Conservation (phyloP, 2,113 vertebrate species). For the Pseudorasbora parva region DNA sequence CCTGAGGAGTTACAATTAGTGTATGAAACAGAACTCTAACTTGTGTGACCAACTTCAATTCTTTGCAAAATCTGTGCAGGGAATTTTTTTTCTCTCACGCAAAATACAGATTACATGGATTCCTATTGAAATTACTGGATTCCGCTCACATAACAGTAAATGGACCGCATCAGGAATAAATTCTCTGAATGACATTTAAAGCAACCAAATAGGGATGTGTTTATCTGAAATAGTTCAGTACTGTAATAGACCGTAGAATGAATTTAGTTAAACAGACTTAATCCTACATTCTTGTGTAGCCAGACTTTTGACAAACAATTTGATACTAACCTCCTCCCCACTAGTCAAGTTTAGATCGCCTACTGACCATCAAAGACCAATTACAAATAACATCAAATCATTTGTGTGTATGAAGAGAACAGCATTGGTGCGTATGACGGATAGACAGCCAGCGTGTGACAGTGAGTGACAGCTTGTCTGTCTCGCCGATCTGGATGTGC, state of each 20-base stretch:
- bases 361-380: not conserved
- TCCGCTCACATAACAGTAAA: not conserved
- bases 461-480: slow-evolving; percentile 48
- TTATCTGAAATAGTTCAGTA: not conserved
- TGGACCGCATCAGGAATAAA: not conserved
- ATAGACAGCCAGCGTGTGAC: slow-evolving; percentile 16
- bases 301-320: not conserved
- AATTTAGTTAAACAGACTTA: too few relatives aligned
- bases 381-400: not conserved
- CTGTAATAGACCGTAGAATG: too few relatives aligned
- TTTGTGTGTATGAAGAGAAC: slow-evolving; percentile 5
- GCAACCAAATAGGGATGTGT: not conserved
- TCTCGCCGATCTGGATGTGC: slow-evolving; percentile 44
- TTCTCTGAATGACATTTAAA: not conserved
- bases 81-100: not conserved
- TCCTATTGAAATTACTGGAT: not conserved
- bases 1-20: too few relatives aligned
- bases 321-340: not conserved
- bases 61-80: not conserved
- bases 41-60: not conserved
- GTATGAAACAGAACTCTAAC: too few relatives aligned
- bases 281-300: too few relatives aligned
- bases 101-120: not conserved
- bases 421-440: slow-evolving; percentile 26
- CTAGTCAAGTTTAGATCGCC: not conserved